Evolutionary conservation across 2,888 invertebrate genomes (phyloP), one percentile per base, ranked within the genome.

Genomic region (Tortrix viridana): DNA sequence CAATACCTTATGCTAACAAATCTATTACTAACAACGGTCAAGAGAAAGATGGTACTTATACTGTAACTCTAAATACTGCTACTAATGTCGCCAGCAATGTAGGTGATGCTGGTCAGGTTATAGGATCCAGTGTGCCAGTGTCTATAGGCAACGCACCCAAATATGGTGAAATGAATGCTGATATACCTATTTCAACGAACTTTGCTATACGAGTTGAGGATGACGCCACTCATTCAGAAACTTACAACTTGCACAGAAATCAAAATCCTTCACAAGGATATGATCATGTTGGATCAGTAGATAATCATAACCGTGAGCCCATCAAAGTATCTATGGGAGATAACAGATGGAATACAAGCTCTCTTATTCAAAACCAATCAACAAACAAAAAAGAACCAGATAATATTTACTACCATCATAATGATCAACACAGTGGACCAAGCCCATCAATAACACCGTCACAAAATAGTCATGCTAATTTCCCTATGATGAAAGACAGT

Each of bases 171-270:
- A 72, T 88, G 26, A 91, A 92, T 67, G 79, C 92, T 26, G 84
- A 91, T 69, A 92, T 92, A 69, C 92, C 92, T 9, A 91, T 92
- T 61, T 88, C 90, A 50, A 92, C 92, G 1, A 92, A 92, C 67
- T 86, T 92, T 72, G 92, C 92, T 41, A 92, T 92, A 18, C 82
- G 80, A 74, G 92, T 92, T 3, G 89, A 92, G 79, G 92, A 88
- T 72, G 84, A 82, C 67, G 74, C 80, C n/a, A 72, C 79, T 23
- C 79, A 82, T 52, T 76, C 81, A 62, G 85, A 88, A 68, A 81
- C 74, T 12, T 84, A 81, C 50, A 81, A 82, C 65, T 69, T 82
- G 58, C 84, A 88, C 65, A 82, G 75, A 1, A 79, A 80, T 63
- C 72, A 66, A 64, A 82, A 80, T 43, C 76, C 77, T n/a, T 71